Conservation (phyloP, 2,113 vertebrate genomes). For the Mobula birostris region DNA sequence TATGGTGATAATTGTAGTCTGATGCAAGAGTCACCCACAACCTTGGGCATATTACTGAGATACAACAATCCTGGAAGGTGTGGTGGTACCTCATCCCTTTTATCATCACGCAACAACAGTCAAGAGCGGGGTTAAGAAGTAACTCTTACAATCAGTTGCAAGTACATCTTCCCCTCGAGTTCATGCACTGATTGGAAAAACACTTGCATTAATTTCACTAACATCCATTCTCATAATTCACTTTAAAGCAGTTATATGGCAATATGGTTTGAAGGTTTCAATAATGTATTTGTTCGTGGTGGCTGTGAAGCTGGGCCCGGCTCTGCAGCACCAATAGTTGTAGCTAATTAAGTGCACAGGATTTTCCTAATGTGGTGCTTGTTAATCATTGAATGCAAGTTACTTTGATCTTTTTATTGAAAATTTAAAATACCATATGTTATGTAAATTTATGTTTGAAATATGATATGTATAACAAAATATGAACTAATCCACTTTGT, state of each 20-base stretch:
- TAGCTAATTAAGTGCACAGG: neutral
- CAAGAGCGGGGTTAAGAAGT: neutral
- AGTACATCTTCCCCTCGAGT: neutral
- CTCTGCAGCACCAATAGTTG: neutral
- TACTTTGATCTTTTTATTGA: neutral
- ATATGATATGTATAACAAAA: too few relatives aligned
- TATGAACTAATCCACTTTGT: neutral
- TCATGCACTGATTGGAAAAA: neutral
- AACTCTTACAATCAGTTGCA: neutral
- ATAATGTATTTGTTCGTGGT: neutral
- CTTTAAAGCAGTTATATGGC: neutral
- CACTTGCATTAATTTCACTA: neutral
- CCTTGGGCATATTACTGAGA: neutral
- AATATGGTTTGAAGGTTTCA: neutral
- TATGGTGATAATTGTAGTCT: neutral
- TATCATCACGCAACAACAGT: neutral
- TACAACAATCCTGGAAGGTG: neutral
- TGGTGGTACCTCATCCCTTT: neutral
- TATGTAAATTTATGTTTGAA: too few relatives aligned
- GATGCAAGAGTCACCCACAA: neutral
- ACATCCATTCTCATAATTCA: neutral
- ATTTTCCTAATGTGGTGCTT: neutral
- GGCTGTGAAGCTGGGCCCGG: neutral
- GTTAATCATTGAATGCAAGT: neutral
- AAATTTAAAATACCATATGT: neutral